phyloP scores from a whole-genome alignment of 2,888 invertebrate genomes.

The Nineta flava region DNA sequence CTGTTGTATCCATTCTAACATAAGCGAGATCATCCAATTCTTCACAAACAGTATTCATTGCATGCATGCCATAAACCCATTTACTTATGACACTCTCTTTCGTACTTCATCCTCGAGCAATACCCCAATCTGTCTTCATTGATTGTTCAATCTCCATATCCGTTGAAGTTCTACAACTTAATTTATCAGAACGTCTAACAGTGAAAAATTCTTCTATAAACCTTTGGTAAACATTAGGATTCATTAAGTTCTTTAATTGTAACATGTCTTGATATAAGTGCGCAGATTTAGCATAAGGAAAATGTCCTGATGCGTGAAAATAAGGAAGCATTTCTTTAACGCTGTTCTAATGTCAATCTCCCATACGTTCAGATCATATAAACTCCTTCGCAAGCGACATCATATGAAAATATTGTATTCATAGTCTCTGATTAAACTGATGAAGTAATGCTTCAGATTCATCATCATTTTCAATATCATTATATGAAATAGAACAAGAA shows the following conservation, averaged over 20 bases:
- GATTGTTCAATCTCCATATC: conserved; percentile 22
- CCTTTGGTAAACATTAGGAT: conserved; percentile 11
- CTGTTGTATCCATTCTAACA: conserved; percentile 17
- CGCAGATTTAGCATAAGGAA: too few relatives aligned
- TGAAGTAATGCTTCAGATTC: conserved; percentile 15
- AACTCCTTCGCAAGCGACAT: conserved; percentile 22
- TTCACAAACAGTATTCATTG: conserved; percentile 16
- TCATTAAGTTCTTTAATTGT: conserved; percentile 16
- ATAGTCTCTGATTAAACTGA: conserved; percentile 15
- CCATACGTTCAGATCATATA: conserved; percentile 23
- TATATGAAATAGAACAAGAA: conserved; percentile 16
- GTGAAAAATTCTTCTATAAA: conserved; percentile 13
- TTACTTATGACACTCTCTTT: conserved; percentile 21
- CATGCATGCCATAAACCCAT: too few relatives aligned
- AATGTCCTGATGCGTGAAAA: too few relatives aligned
- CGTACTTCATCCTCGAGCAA: conserved; percentile 24
- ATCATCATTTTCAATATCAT: conserved; percentile 18
- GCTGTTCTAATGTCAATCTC: too few relatives aligned
- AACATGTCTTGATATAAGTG: too few relatives aligned
- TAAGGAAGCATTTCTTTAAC: conserved; percentile 19
- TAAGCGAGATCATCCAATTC: conserved; percentile 2
- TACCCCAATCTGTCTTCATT: conserved; percentile 23
- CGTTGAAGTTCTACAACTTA: conserved; percentile 22
- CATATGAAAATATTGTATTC: conserved; percentile 12
- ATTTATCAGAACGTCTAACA: conserved; percentile 22